Evolutionary conservation across 2,113 vertebrate species (phyloP).

Genomic region (Speoplatyrhinus poulsoni): DNA sequence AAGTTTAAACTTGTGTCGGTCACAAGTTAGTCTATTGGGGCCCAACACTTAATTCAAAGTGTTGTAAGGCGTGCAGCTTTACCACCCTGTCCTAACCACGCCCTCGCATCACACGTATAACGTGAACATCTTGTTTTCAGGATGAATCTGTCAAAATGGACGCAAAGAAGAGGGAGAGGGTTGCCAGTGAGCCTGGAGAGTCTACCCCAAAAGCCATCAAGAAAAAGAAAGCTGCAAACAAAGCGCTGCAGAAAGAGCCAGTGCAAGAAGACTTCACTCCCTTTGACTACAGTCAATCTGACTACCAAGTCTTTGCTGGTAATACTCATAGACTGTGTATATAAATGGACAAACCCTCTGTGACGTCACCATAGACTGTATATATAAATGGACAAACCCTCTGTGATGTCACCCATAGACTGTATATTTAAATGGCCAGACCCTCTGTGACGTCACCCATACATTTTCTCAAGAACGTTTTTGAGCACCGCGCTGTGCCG

Average conservation of each 20-base stretch:
- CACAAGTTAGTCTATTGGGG: too few species aligned
- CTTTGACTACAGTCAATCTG: slow-evolving; percentile 90
- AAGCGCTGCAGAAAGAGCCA: slow-evolving; percentile 53
- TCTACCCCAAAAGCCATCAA: slow-evolving; percentile 77
- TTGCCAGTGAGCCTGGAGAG: slow-evolving; percentile 61
- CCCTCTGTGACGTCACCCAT: too few species aligned
- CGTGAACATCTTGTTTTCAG: slow-evolving; percentile 7
- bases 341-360: too few species aligned
- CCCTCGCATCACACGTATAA: too few species aligned
- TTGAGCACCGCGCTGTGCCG: too few species aligned
- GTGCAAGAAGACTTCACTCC: slow-evolving; percentile 79
- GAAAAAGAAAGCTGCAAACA: slow-evolving; percentile 78
- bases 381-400: too few species aligned
- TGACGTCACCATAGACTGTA: too few species aligned
- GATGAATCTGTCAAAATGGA: slow-evolving; percentile 76
- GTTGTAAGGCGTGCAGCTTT: background rate
- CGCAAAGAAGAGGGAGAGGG: slow-evolving; percentile 80
- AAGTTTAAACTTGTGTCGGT: too few species aligned
- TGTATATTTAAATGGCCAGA: too few species aligned
- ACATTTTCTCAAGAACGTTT: too few species aligned
- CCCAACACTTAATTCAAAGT: too few species aligned
- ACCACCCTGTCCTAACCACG: background rate
- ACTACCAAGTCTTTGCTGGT: slow-evolving; percentile 91
- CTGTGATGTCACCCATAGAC: too few species aligned
- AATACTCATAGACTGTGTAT: slow-evolving; percentile 30